Base-by-base conservation (phyloP, 2,113 vertebrate genomes). In the Cygnus atratus region DNA sequence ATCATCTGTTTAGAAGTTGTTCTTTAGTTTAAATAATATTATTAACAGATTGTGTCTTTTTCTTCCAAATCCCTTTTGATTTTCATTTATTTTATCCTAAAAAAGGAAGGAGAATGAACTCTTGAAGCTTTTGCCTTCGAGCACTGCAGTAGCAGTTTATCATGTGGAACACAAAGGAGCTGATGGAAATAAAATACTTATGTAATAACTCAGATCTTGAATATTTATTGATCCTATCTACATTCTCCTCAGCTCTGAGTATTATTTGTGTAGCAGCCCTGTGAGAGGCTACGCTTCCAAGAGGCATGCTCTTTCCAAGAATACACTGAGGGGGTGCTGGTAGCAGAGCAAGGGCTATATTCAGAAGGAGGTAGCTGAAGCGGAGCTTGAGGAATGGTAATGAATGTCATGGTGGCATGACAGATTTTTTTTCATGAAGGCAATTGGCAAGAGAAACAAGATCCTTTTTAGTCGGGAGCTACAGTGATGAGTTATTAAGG, bases 221-320 rank as follows among this genome's bases (percentile, higher is more conserved):
- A 33, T 22, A 22, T 75, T 66, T 66, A 54, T 55, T 81, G 21
- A 76, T 10, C 21, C 29, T 65, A 5, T 18, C 15, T 62, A 0
- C 41, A 11, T 8, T 44, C 74, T 74, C 90, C 15, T 4, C 31
- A 44, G 43, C 61, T 33, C 16, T 48, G 29, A 1, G 0, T 44
- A 54, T 76, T 68, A 55, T 3, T 91, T 78, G 14, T 52, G 29
- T 75, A 65, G 58, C 33, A 46, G 35, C 35, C 9, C 72, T 79
- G 43, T 7, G 6, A 31, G 29, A 57, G 48, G 73, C 9, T 4
- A 2, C 3, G 0, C 5, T 43, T n/a, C 4, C 14, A 39, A 2
- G 1, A 3, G 35, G 17, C 59, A 5, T 0, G 0, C 75, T 82
- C 6, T 91, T 78, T 46, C 57, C 12, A 11, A 59, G 41, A 67